Evolutionary conservation across 2,113 vertebrate genomes (phyloP), one percentile per base, ranked within the genome.

Genomic region (Ammospiza caudacuta): DNA sequence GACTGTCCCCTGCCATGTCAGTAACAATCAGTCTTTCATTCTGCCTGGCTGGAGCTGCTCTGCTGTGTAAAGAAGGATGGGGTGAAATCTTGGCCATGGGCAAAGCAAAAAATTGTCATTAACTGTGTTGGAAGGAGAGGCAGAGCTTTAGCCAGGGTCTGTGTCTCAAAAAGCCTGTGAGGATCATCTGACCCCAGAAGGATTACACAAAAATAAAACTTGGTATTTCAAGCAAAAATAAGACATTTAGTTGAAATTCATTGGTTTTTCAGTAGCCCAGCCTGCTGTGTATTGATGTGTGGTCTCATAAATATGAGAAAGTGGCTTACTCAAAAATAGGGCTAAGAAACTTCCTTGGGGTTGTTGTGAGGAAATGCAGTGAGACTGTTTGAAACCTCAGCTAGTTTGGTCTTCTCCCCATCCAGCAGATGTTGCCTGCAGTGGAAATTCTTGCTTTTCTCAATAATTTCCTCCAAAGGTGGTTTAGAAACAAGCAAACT

Each of bases 11-110:
- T 0, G 0, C 82, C 72, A n/a, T 70, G 62, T 44, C 79, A 64
- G 11, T 62, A 91, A 96, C 88, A 94, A 91, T 90, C 4, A 6
- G 79, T 44, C 88, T 94, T 95, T 96, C 75, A 89, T 74, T 52
- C 52, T 3, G n/a, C 85, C 37, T 11, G 3, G 46, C 27, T 5
- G 2, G 93, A 86, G 61, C 64, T 12, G 5, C 51, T 78, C 47
- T 0, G 0, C 75, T 1, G 0, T 39, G 75, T 69, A 70, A 74
- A 83, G 88, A 85, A 91, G 51, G 68, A 83, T 67, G 51, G 87
- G 73, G 47, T 93, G 79, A 95, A 92, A 67, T 77, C 51, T 35
- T 86, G 90, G 82, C 55, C 39, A 63, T 1, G 2, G 35, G 67
- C 58, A 86, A 67, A 79, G 46, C 35, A 74, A 83, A 83, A 87